Evolutionary conservation across 2,888 invertebrate genomes (phyloP).

Genomic region (Hymenopus coronatus): DNA sequence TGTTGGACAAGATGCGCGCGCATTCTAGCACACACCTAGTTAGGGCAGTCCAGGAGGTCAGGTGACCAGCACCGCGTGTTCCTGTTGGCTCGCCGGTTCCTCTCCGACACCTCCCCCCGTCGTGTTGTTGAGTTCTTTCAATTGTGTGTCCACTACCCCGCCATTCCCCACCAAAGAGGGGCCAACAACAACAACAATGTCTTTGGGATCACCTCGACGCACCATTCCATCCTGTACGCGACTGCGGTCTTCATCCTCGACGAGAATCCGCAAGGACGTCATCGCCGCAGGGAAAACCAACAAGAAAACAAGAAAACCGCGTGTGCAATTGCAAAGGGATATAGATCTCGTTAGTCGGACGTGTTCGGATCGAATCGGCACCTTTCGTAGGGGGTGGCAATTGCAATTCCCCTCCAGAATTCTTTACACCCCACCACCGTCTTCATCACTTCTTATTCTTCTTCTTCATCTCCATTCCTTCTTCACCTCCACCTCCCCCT

Average conservation of each 20-base stretch:
- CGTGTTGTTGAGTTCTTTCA: background rate
- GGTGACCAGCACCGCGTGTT: conserved; percentile 19
- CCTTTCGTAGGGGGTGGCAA: conserved; percentile 12
- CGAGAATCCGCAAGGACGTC: background rate
- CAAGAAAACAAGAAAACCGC: conserved; percentile 2
- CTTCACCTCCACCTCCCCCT: background rate
- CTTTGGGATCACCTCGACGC: background rate
- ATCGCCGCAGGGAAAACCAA: background rate
- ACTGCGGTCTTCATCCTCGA: background rate
- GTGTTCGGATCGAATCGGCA: conserved; percentile 22
- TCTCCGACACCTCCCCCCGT: conserved; percentile 26
- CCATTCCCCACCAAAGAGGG: background rate
- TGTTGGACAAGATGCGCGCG: conserved; percentile 19
- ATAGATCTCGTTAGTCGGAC: conserved; percentile 20
- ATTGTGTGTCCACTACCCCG: background rate
- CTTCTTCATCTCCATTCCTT: background rate
- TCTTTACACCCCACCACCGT: background rate
- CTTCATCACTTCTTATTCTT: background rate
- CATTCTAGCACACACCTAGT: conserved; percentile 22
- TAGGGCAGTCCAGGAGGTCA: conserved; percentile 27
- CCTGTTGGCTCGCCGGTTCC: conserved; percentile 23
- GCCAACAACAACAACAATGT: background rate
- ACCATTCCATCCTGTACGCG: background rate
- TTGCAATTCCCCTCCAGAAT: background rate
- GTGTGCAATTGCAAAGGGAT: background rate